These are phyloP conservation scores for Ischnura elegans DNA, from an alignment of 2,888 invertebrate genomes.

Conservation along the genomic window DNA sequence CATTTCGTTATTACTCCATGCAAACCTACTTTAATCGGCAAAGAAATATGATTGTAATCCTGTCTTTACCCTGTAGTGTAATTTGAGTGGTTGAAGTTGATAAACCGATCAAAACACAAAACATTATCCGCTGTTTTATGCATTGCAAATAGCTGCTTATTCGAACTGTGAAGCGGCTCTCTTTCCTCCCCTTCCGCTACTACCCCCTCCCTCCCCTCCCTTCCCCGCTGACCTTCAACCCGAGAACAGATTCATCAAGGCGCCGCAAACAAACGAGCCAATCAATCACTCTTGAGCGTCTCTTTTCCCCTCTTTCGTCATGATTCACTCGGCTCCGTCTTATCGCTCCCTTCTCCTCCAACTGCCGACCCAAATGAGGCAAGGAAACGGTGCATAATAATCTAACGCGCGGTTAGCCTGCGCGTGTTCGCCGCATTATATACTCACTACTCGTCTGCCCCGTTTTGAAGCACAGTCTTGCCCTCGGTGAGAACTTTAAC, in stretches of 20 bases:
- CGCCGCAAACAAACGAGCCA: constrained; percentile 52
- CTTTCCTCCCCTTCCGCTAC: neutral
- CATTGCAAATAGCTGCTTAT: no score
- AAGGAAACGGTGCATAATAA: neutral
- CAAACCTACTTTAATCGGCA: no score
- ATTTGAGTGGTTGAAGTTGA: no score
- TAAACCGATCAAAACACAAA: no score
- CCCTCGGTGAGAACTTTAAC: no score
- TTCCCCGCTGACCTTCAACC: neutral
- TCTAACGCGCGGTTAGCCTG: no score
- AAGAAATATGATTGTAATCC: no score
- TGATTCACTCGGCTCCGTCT: neutral
- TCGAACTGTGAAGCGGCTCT: no score
- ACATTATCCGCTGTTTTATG: no score
- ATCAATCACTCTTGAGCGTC: constrained; percentile 40
- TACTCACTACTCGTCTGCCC: neutral
- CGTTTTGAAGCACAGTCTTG: no score
- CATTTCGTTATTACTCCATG: no score
- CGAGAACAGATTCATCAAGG: constrained; percentile 52
- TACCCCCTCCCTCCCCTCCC: neutral
- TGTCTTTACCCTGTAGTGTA: no score
- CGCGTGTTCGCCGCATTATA: neutral
- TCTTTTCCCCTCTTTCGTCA: neutral
- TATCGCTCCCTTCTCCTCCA: constrained; percentile 1
- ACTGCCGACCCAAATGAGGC: neutral